Percentiles rank a stretch among this genome's conserved stretches.
These are phyloP conservation scores for Sciurus vulgaris DNA, from an alignment of 2,797 vertebrate species.

Conservation along the genomic window DNA sequence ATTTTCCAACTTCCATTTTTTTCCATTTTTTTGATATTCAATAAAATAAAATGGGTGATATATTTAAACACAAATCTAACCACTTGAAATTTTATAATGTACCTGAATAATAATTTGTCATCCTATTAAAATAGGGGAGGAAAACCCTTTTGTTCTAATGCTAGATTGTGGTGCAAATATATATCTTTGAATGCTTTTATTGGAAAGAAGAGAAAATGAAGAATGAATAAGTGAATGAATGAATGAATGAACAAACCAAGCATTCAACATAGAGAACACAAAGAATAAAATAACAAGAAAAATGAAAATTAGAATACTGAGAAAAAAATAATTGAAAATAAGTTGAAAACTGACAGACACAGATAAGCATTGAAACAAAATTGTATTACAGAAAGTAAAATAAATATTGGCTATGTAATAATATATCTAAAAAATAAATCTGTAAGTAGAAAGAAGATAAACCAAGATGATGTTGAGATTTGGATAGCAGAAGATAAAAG, in stretches of 20 bases:
- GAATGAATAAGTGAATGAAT: neutral
- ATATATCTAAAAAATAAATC: constrained; percentile 18
- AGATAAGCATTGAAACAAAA: constrained; percentile 17
- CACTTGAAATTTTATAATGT: constrained; percentile 12
- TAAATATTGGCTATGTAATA: constrained; percentile 25
- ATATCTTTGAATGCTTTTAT: constrained; percentile 3
- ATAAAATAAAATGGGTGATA: neutral
- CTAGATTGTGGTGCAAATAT: neutral
- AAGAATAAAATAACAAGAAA: neutral
- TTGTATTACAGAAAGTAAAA: neutral
- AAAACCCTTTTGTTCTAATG: neutral
- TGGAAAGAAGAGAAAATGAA: neutral
- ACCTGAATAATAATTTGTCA: neutral
- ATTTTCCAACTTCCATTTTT: neutral
- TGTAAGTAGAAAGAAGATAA: neutral
- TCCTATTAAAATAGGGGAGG: neutral
- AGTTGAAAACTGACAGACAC: constrained; percentile 44
- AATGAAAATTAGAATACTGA: neutral
- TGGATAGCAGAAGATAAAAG: neutral
- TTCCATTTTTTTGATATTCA: neutral
- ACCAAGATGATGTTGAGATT: neutral
- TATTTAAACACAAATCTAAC: neutral
- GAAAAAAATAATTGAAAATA: neutral
- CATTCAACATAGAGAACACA: neutral
- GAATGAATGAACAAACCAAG: neutral